phyloP scores from a whole-genome alignment of 1,140 invertebrate genomes.

The Caenorhabditis briggsae region DNA sequence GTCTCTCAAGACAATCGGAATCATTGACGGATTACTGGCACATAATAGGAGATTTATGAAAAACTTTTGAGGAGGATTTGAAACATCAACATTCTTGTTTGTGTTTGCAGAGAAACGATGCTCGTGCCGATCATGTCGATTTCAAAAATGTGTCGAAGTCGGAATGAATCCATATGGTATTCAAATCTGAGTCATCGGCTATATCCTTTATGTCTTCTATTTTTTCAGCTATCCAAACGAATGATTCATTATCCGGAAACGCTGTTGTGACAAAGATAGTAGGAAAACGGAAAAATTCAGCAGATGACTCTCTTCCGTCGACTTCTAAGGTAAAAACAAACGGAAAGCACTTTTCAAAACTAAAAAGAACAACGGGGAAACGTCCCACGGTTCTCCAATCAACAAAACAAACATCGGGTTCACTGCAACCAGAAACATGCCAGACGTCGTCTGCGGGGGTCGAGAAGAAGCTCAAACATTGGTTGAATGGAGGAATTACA shows the following conservation, averaged over 20 bases:
- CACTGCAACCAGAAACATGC: constrained; percentile 33
- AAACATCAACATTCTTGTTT: background rate
- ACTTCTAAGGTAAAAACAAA: constrained; percentile 12
- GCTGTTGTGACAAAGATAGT: constrained; percentile 51
- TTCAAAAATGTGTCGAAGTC: constrained; percentile 63
- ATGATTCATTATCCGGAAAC: constrained; percentile 46
- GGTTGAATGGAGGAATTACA: background rate
- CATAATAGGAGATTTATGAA: background rate
- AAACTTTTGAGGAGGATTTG: background rate
- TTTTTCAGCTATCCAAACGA: constrained; percentile 54
- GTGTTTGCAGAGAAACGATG: constrained; percentile 63
- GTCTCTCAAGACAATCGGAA: too few species aligned
- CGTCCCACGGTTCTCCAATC: background rate
- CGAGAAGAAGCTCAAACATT: constrained; percentile 44
- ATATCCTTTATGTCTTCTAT: background rate
- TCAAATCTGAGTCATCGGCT: background rate
- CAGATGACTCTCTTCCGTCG: constrained; percentile 10
- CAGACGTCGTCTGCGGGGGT: constrained; percentile 17
- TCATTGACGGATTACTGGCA: background rate
- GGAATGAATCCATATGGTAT: constrained; percentile 63
- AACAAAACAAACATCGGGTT: constrained; percentile 37
- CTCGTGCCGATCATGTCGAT: constrained; percentile 62
- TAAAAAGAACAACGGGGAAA: background rate
- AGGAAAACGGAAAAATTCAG: constrained; percentile 45
- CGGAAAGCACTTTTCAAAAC: background rate